Conservation (phyloP, 92 coral and sea anemone species). For the Metridium senile region DNA sequence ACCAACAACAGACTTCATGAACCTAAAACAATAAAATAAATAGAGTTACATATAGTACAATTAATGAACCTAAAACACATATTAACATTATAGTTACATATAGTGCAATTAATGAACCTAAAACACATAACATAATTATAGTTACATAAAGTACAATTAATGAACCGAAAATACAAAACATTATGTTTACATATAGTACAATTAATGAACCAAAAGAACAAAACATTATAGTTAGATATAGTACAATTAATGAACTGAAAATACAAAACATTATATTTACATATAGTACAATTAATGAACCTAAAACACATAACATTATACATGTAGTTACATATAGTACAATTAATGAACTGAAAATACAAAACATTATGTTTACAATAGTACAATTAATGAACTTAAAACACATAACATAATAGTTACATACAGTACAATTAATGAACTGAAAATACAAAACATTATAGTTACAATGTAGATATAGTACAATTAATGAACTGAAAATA, state of each 20-base stretch:
- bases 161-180: conserved; percentile 30
- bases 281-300: not conserved
- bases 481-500: no score
- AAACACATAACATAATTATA: not conserved
- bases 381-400: not conserved
- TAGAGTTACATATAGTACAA: not conserved
- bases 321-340: not conserved
- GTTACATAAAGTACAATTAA: not conserved
- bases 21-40: conserved; percentile 46
- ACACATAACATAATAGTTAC: not conserved
- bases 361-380: not conserved
- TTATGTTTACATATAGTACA: not conserved
- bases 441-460: no score
- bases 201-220: no score
- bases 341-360: conserved; percentile 28
- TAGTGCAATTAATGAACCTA: conserved; percentile 27
- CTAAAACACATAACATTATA: conserved; percentile 38
- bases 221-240: no score
- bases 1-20: conserved; percentile 94
- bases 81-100: not conserved
- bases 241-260: no score
- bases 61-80: conserved; percentile 30
- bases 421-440: not conserved
- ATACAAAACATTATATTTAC: no score
- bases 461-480: no score